Conservation (phyloP, 2,113 vertebrate genomes). For the Thunnus maccoyii region DNA sequence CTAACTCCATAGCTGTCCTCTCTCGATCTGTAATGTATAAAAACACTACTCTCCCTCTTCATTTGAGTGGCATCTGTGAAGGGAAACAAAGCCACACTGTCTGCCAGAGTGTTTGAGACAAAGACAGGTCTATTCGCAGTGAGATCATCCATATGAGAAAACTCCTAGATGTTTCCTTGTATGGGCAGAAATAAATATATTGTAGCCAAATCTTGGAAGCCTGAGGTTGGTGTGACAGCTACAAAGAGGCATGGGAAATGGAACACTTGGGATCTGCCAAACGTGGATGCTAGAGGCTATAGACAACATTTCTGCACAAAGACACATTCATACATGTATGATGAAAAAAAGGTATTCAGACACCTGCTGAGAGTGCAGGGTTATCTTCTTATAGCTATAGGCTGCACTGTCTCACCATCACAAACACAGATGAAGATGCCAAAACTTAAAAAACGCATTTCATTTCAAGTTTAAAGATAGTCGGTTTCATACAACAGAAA, state of each 20-base stretch:
- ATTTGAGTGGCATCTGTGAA: conserved; percentile 32
- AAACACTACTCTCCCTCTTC: conserved; percentile 16
- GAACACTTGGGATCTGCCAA: conserved; percentile 14
- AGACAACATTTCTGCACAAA: conserved; percentile 32
- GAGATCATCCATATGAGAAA: conserved; percentile 56
- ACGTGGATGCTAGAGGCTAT: conserved; percentile 11
- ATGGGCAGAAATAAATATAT: conserved; percentile 49
- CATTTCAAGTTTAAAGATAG: conserved; percentile 2
- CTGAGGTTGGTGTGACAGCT: conserved; percentile 45
- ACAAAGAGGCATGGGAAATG: conserved; percentile 26
- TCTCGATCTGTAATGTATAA: conserved; percentile 1
- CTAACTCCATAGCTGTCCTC: conserved; percentile 9
- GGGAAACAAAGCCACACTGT: conserved; percentile 41
- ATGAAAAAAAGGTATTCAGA: conserved; percentile 11
- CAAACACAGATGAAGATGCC: conserved; percentile 1
- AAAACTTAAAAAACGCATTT: not conserved
- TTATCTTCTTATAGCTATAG: not conserved
- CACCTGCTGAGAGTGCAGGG: conserved; percentile 41
- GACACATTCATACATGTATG: conserved; percentile 34
- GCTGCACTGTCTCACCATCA: not conserved
- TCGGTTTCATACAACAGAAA: not conserved
- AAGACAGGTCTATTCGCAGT: conserved; percentile 59
- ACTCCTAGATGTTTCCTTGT: conserved; percentile 33
- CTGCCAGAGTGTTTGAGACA: conserved; percentile 35
- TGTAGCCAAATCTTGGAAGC: conserved; percentile 35